Evolutionary conservation across 2,888 invertebrate species (phyloP).

Genomic region (Ganaspis brasiliensis): DNA sequence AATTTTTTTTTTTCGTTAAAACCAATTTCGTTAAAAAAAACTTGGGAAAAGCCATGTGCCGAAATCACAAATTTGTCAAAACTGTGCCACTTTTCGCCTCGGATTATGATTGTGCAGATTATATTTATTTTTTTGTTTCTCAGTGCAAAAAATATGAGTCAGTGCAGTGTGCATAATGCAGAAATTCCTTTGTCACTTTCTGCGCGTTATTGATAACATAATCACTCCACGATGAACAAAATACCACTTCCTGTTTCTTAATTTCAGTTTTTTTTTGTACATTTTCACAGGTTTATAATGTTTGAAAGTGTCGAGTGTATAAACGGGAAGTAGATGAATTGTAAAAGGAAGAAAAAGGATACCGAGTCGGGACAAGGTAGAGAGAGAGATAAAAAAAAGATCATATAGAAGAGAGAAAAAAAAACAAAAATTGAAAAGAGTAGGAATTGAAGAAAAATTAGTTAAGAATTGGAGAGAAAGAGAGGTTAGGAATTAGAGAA

Average conservation of each 20-base stretch:
- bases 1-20: neutral
- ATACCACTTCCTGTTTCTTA: neutral
- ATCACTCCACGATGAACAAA: neutral
- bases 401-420: no score
- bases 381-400: no score
- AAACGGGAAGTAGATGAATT: no score
- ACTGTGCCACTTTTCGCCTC: neutral
- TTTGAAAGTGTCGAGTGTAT: neutral
- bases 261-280: neutral
- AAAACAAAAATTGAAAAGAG: no score
- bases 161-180: conserved; percentile 8
- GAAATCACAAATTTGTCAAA: neutral
- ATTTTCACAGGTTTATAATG: neutral
- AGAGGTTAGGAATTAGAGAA: no score
- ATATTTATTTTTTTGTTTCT: neutral
- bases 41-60: neutral
- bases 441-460: no score
- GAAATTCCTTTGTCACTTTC: conserved; percentile 33
- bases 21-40: no score
- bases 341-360: no score
- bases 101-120: neutral
- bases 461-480: no score
- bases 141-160: neutral
- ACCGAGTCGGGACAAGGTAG: no score
- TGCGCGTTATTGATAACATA: conserved; percentile 28